These are phyloP conservation scores for Synanthedon vespiformis DNA, from an alignment of 2,888 invertebrate genomes.

Conservation along the genomic window DNA sequence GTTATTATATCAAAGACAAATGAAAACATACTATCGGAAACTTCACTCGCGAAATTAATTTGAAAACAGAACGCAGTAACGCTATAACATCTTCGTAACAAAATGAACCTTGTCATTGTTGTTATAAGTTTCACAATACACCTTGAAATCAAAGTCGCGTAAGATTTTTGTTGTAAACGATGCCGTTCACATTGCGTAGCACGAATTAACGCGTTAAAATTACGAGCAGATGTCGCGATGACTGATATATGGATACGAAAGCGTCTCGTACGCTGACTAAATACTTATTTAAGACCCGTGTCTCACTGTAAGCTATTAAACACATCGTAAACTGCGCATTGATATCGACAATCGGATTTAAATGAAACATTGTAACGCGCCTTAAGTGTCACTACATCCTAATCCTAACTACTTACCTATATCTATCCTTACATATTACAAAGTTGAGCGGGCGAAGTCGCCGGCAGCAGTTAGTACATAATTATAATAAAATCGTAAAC, in stretches of 20 bases:
- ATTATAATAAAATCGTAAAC: too few species aligned
- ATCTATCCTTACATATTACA: too few species aligned
- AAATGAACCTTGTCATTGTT: constrained; percentile 9
- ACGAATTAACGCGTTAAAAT: constrained; percentile 44
- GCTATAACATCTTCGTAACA: constrained; percentile 3
- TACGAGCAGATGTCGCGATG: constrained; percentile 40
- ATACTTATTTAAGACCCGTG: constrained; percentile 12
- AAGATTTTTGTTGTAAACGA: constrained; percentile 12
- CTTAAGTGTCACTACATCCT: too few species aligned
- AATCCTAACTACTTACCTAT: too few species aligned
- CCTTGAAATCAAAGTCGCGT: constrained; percentile 2
- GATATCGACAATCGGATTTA: background rate
- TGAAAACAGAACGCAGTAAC: constrained; percentile 1
- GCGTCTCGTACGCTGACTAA: constrained; percentile 18
- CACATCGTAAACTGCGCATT: constrained; percentile 1
- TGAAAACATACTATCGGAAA: constrained; percentile 20
- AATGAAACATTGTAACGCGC: background rate
- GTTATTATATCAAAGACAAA: constrained; percentile 20
- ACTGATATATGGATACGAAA: constrained; percentile 33
- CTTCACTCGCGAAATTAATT: constrained; percentile 1
- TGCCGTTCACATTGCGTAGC: constrained; percentile 20
- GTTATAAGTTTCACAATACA: constrained; percentile 13
- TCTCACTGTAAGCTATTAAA: constrained; percentile 9
- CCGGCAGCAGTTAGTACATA: too few species aligned
- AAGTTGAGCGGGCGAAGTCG: too few species aligned